Evolutionary conservation across 1,140 invertebrate genomes (phyloP).

Genomic region (Bombus ignitus): DNA sequence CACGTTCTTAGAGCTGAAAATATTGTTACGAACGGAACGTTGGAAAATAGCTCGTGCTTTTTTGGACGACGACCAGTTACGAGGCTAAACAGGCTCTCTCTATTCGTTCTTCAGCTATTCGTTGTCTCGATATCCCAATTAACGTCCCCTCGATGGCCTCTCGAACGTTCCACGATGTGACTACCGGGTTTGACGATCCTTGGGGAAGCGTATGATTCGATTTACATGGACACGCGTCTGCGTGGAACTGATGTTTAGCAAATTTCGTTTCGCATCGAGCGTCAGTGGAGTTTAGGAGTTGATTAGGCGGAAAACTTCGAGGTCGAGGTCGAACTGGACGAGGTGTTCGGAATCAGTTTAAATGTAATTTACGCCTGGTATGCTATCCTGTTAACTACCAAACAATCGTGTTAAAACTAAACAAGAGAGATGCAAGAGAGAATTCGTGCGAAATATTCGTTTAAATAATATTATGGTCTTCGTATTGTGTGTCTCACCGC

Average conservation of each 20-base stretch:
- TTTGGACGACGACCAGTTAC: background rate
- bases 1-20: background rate
- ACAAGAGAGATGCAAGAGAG: too few relatives aligned
- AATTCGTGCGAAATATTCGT: too few relatives aligned
- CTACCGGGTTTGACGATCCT: background rate
- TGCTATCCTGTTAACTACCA: background rate
- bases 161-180: background rate
- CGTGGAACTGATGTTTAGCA: background rate
- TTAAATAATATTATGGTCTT: too few relatives aligned
- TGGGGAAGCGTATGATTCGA: background rate
- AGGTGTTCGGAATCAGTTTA: background rate
- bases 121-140: background rate
- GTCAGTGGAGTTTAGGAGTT: background rate
- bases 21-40: background rate
- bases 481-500: too few relatives aligned
- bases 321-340: conserved; percentile 20
- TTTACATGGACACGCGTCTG: background rate
- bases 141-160: background rate
- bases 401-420: background rate
- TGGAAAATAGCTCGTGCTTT: background rate
- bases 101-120: background rate
- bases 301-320: conserved; percentile 14
- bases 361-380: background rate
- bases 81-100: background rate
- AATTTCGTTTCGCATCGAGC: background rate